Evolutionary conservation across 2,797 vertebrate genomes (phyloP).

Genomic region (Sebastes hubbsi): DNA sequence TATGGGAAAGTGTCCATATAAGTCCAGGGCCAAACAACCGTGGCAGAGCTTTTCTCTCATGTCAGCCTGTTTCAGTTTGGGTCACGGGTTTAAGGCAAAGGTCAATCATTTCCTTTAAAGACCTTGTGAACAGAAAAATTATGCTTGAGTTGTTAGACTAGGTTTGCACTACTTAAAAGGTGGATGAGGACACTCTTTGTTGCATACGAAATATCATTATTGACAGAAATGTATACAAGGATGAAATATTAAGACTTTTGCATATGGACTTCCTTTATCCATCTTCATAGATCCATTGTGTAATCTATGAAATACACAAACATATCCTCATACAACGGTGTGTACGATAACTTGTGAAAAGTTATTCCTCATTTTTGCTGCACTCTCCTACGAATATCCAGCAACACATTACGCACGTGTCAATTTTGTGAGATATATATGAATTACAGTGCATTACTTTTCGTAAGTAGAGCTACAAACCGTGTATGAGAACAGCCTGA

Average conservation of each 20-base stretch:
- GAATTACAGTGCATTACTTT: no score
- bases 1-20: slow-evolving; percentile 29
- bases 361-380: no score
- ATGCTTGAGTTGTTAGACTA: not conserved
- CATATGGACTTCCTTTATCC: no score
- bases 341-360: no score
- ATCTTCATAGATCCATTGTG: no score
- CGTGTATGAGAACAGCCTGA: fast-evolving
- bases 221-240: not conserved
- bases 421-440: fast-evolving
- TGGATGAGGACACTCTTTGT: not conserved
- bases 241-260: no score
- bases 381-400: no score
- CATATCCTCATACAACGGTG: no score
- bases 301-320: no score
- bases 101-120: slow-evolving; percentile 35
- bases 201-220: not conserved
- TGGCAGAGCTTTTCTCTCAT: slow-evolving; percentile 6
- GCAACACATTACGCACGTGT: no score
- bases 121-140: not conserved
- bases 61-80: slow-evolving; percentile 26
- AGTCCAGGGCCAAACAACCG: not conserved
- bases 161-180: not conserved
- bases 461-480: no score
- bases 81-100: slow-evolving; percentile 25